Conservation (phyloP, 2,888 invertebrate species). For the Phyto melanocephala region DNA sequence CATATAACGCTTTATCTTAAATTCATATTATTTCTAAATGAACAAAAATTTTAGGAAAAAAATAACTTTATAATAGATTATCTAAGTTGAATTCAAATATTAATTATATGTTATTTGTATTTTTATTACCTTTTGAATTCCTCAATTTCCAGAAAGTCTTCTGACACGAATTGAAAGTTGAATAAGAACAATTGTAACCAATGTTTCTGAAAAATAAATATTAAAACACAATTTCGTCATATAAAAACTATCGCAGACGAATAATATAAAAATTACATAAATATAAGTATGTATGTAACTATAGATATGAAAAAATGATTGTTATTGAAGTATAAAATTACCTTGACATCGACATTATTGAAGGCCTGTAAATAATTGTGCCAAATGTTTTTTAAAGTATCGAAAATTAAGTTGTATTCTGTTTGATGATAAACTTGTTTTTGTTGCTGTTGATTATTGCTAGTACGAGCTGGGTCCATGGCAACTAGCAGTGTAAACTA, state of each 20-base stretch:
- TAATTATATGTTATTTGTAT: background rate
- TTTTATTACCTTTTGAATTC: slow-evolving; percentile 70
- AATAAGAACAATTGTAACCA: slow-evolving; percentile 75
- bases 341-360: slow-evolving; percentile 67
- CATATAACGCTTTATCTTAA: no score
- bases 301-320: no score
- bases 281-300: background rate
- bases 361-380: slow-evolving; percentile 71
- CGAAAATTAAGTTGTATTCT: slow-evolving; percentile 67
- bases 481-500: slow-evolving; percentile 35
- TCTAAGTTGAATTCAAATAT: no score
- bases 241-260: no score
- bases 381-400: slow-evolving; percentile 74
- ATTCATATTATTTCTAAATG: no score
- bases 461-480: slow-evolving; percentile 65
- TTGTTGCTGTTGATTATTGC: slow-evolving; percentile 60
- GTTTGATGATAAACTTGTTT: slow-evolving; percentile 62
- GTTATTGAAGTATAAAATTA: slow-evolving; percentile 34
- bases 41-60: no score
- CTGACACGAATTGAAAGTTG: slow-evolving; percentile 72
- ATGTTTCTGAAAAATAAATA: slow-evolving; percentile 70
- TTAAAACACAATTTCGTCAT: no score
- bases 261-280: no score
- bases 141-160: slow-evolving; percentile 67
- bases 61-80: no score